Conservation (phyloP, 2,113 vertebrate species). For the Hydrochoerus hydrochaeris region DNA sequence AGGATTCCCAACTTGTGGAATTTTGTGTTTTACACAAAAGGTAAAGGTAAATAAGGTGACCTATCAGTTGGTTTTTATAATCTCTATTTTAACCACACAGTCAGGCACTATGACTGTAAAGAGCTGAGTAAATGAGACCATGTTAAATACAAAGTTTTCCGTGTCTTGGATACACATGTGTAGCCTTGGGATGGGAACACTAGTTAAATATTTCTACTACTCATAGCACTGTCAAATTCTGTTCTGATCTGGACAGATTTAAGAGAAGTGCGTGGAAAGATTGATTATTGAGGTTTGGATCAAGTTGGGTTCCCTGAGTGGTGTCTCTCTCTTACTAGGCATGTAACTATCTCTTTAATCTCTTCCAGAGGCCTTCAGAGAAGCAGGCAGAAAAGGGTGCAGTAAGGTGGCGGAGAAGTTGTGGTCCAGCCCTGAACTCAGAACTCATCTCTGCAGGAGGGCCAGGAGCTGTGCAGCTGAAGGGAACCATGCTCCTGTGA, state of each 20-base stretch:
- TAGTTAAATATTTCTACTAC: not conserved
- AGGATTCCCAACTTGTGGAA: not conserved
- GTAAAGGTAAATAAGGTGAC: not conserved
- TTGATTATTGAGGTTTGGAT: not conserved
- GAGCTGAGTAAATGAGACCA: not conserved
- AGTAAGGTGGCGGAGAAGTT: no score
- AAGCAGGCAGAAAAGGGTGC: not conserved
- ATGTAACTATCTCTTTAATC: not conserved
- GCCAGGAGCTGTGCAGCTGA: no score
- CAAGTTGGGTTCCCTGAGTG: not conserved
- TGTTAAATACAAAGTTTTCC: not conserved
- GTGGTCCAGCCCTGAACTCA: not conserved
- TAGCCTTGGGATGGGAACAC: not conserved
- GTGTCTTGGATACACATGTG: not conserved
- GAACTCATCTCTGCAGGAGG: not conserved
- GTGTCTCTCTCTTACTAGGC: not conserved
- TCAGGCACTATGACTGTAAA: not conserved
- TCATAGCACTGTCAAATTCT: not conserved
- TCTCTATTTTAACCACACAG: not conserved
- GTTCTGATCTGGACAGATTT: not conserved
- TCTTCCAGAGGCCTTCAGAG: not conserved
- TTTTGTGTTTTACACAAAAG: not conserved
- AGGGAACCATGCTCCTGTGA: not conserved
- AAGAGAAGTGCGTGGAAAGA: not conserved
- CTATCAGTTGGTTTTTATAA: not conserved